These are phyloP conservation scores for Homarus americanus DNA, from an alignment of 1,140 invertebrate genomes.

Conservation along the genomic window DNA sequence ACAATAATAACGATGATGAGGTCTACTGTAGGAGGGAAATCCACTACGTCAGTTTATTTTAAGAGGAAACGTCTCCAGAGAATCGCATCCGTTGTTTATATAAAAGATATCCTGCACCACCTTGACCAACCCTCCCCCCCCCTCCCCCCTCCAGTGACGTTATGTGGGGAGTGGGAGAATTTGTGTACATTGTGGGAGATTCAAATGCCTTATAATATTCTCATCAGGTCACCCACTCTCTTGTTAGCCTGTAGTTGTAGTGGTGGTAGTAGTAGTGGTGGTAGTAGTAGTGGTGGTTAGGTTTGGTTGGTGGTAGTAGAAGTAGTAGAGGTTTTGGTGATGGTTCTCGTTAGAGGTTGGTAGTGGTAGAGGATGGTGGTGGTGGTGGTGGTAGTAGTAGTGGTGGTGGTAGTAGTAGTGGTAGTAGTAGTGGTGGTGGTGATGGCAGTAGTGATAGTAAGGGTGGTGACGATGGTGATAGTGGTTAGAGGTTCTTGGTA, in stretches of 20 bases:
- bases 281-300: not conserved
- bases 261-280: not conserved
- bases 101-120: not conserved
- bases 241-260: not conserved
- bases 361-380: not conserved
- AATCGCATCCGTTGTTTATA: not conserved
- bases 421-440: too few relatives aligned
- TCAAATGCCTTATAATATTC: too few relatives aligned
- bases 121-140: not conserved
- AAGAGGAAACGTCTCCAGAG: not conserved
- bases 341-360: not conserved
- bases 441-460: too few relatives aligned
- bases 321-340: not conserved
- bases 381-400: not conserved
- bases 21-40: too few relatives aligned
- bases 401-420: not conserved
- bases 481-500: too few relatives aligned
- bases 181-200: too few relatives aligned
- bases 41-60: too few relatives aligned
- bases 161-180: too few relatives aligned
- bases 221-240: too few relatives aligned
- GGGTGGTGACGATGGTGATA: too few relatives aligned
- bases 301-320: not conserved
- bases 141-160: not conserved
- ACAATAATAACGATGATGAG: too few relatives aligned